Evolutionary conservation across 2,113 vertebrate species (phyloP), one percentile per base, ranked within the genome.

Genomic region (Cricetomys ansorgei): DNA sequence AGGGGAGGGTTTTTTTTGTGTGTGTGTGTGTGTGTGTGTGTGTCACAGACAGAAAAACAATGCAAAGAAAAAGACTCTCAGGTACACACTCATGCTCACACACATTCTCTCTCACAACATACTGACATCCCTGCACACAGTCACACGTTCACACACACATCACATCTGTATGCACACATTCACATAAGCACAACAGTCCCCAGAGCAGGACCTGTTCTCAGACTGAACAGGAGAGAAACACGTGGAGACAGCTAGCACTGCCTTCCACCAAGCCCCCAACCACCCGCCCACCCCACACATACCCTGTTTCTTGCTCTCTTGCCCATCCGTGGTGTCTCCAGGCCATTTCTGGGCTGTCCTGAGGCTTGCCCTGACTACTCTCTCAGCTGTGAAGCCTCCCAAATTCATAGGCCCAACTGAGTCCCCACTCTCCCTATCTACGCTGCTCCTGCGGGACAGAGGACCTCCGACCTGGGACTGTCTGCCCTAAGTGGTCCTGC

Each of bases 221-320:
- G 45, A 65, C 65, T 55, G 62, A n/a, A 37, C 15, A 25, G 21
- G 29, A 13, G 45, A 76, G 85, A 8, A 3, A 27, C 19, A 1
- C 0, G 0, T 13, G 11, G 37, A n/a, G 37, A 34, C 40, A 3
- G 0, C 19, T 16, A 6, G 25, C 3, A 1, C 64, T 17, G 57
- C 31, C 19, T 40, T 65, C 48, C 17, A 29, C 50, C 21, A 27
- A 17, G 6, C 16, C 19, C 67, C 67, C 91, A n/a, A n/a, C n/a
- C n/a, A n/a, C n/a, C n/a, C n/a, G n/a, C n/a, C n/a, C n/a, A n/a
- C n/a, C n/a, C n/a, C n/a, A n/a, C n/a, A n/a, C 25, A 0, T 19
- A 16, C 4, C 11, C 37, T 50, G 31, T 19, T 29, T 6, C 1
- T 27, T 64, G n/a, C 31, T 17, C 27, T 19, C 59, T 6, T 37